Conservation (phyloP, 2,113 vertebrate species). For the Ammospiza caudacuta region DNA sequence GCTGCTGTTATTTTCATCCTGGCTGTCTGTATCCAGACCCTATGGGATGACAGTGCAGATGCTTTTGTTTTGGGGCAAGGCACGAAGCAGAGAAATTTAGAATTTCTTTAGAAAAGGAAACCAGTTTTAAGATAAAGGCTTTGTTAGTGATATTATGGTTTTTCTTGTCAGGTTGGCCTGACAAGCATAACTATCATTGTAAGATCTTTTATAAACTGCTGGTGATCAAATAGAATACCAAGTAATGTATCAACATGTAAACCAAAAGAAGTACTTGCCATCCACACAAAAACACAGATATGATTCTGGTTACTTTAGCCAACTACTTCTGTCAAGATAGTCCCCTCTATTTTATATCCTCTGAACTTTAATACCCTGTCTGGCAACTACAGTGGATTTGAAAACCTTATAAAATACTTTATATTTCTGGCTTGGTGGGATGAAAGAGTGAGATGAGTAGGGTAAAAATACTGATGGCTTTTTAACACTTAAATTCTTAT, state of each 20-base stretch:
- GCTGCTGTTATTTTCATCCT: constrained; percentile 20
- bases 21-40: not conserved
- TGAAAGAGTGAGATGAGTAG: not conserved
- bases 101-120: not conserved
- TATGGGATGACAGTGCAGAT: not conserved
- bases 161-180: not conserved
- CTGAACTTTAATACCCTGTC: not conserved
- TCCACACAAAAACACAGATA: not conserved
- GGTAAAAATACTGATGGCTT: not conserved
- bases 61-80: not conserved
- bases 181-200: not conserved
- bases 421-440: not conserved
- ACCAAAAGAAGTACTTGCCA: not conserved
- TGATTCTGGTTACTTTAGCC: not conserved
- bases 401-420: not conserved
- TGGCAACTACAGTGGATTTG: not conserved
- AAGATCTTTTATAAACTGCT: not conserved
- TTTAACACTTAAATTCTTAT: not conserved
- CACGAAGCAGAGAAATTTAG: not conserved
- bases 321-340: not conserved
- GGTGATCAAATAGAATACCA: not conserved
- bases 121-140: not conserved
- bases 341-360: not conserved
- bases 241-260: not conserved
- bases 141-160: not conserved